A percentile compares a stretch with the other conserved stretches of the same genome.
phyloP scores from a whole-genome alignment of 2,113 vertebrate genomes.

The Forbesichthys agassizii region DNA sequence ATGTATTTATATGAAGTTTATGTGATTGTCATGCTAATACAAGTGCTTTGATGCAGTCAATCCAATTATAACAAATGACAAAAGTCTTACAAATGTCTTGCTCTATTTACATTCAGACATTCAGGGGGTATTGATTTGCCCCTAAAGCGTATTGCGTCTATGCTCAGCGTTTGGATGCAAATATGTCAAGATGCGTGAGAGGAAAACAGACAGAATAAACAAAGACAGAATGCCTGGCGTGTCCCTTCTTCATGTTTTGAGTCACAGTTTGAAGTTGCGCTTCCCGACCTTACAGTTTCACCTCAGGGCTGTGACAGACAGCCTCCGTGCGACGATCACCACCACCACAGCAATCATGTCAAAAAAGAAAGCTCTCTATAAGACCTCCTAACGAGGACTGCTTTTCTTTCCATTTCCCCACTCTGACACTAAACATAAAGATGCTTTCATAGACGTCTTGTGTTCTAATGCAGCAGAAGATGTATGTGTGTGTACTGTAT shows the following conservation, averaged over 20 bases:
- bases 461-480: too few species aligned
- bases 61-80: too few species aligned
- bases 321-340: neutral
- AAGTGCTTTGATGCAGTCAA: too few species aligned
- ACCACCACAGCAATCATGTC: constrained; percentile 11
- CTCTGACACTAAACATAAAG: neutral
- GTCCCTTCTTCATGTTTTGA: constrained; percentile 17
- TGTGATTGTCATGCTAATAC: too few species aligned
- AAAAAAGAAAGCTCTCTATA: constrained; percentile 6
- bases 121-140: constrained; percentile 37
- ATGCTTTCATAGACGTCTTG: too few species aligned
- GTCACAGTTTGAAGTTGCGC: constrained; percentile 27
- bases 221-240: constrained; percentile 23
- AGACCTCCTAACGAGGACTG: constrained; percentile 6
- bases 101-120: constrained; percentile 43
- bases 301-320: constrained; percentile 19
- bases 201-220: constrained; percentile 24
- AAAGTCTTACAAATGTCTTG: neutral
- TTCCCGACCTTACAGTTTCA: constrained; percentile 37
- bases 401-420: constrained; percentile 1
- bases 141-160: constrained; percentile 11
- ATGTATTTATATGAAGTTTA: too few species aligned
- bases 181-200: neutral
- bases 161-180: constrained; percentile 15
- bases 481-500: too few species aligned